These are phyloP conservation scores for Cassiopea andromeda DNA, from an alignment of 30 jellyfish, hydroid and myxozoan species.

Conservation along the genomic window DNA sequence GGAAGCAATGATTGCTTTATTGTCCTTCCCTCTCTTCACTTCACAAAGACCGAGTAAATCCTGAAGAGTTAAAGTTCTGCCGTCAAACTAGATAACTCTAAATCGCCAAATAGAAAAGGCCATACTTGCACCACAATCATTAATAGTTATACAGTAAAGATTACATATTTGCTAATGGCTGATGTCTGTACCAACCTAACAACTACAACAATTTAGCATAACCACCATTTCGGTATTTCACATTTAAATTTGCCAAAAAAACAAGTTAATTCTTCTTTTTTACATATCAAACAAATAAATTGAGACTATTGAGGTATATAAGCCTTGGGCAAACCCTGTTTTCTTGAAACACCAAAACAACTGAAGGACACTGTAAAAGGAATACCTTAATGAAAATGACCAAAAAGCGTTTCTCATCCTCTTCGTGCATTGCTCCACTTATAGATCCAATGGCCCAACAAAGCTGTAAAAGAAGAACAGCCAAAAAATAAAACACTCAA, in stretches of 20 bases:
- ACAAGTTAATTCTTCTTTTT: no score
- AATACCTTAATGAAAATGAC: constrained; percentile 97
- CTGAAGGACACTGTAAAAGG: not conserved
- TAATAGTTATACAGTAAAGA: no score
- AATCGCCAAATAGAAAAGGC: no score
- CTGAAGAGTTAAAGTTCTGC: constrained; percentile 25
- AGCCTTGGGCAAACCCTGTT: not conserved
- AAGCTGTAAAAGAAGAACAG: constrained; percentile 52
- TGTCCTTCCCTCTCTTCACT: constrained; percentile 97
- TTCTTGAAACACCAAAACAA: not conserved
- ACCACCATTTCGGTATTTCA: no score
- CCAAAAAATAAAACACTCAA: no score
- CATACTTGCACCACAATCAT: no score
- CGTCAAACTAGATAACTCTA: no score
- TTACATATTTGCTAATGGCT: no score
- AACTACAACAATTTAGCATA: no score
- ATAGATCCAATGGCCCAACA: constrained; percentile 99
- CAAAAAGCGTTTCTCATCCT: constrained; percentile 93
- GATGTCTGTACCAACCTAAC: no score
- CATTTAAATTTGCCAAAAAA: no score
- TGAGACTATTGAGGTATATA: not conserved
- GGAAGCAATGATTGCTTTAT: constrained; percentile 99
- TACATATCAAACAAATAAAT: no score
- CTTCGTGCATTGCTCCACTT: constrained; percentile 99
- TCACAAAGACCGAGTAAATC: constrained; percentile 97